A percentile compares a stretch with the other conserved stretches of the same genome.
Evolutionary conservation across 2,888 invertebrate genomes (phyloP).

Genomic region (Trachelus tabidus): DNA sequence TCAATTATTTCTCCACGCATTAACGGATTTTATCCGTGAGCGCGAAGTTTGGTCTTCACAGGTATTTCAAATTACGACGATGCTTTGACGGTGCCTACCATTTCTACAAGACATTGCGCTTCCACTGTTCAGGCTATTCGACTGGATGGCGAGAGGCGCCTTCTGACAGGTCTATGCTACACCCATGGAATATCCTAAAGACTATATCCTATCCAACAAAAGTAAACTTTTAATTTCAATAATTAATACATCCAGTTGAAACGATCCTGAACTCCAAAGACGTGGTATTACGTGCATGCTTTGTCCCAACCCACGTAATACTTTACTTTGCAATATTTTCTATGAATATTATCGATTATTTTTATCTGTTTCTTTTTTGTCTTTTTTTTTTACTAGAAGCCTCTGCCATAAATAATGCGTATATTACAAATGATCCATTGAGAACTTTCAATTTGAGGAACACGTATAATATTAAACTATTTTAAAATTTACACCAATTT

Average conservation of each 20-base stretch:
- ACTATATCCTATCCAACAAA: background rate
- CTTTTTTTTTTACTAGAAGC: background rate
- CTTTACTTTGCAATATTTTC: constrained; percentile 12
- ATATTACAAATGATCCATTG: background rate
- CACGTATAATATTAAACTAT: background rate
- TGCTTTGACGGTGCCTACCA: background rate
- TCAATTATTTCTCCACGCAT: background rate
- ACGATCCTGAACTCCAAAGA: constrained; percentile 13
- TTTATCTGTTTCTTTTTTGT: background rate
- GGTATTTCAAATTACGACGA: background rate
- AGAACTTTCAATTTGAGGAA: background rate
- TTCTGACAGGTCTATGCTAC: background rate
- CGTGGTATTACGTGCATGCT: constrained; percentile 6
- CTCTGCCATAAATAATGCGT: background rate
- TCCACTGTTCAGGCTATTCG: constrained; percentile 22
- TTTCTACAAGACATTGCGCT: background rate
- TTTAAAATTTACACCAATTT: background rate
- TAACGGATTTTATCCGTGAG: background rate
- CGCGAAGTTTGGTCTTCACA: background rate
- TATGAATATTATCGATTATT: background rate
- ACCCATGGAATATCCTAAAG: constrained; percentile 5
- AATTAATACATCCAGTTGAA: background rate
- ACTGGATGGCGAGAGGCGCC: background rate
- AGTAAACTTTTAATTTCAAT: background rate
- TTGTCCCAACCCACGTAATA: background rate